phyloP scores from a whole-genome alignment of 2,888 invertebrate genomes.

The Raillietiella orientalis region DNA sequence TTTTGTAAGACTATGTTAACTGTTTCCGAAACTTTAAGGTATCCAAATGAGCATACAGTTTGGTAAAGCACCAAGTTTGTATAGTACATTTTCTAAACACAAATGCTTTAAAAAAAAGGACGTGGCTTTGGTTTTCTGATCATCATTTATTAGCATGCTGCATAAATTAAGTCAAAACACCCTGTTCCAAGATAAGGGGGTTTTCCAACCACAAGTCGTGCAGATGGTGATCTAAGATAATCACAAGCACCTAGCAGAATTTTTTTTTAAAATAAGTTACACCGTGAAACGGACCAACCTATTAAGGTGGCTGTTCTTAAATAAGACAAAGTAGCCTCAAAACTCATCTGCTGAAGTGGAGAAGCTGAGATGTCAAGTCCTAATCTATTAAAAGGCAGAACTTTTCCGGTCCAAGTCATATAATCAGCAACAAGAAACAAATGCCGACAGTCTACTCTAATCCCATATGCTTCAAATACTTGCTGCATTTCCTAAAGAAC shows the following conservation, averaged over 20 bases:
- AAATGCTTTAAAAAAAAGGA: no score
- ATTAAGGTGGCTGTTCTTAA: slow-evolving; percentile 36
- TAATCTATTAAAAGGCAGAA: slow-evolving; percentile 57
- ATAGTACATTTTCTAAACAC: no score
- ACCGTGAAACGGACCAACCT: slow-evolving; percentile 13
- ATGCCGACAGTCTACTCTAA: slow-evolving; percentile 76
- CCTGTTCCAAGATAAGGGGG: slow-evolving; percentile 57
- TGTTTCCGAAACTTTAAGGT: no score
- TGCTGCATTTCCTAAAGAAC: slow-evolving; percentile 43
- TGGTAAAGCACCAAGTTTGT: no score
- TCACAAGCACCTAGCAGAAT: slow-evolving; percentile 29
- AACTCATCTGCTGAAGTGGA: slow-evolving; percentile 89
- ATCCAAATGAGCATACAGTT: no score
- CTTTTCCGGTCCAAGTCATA: slow-evolving; percentile 79
- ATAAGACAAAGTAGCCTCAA: slow-evolving; percentile 68
- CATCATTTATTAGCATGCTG: no score
- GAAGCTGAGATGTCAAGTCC: slow-evolving; percentile 74
- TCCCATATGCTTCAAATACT: slow-evolving; percentile 91
- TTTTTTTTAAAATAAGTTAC: not conserved
- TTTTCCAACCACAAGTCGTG: slow-evolving; percentile 54
- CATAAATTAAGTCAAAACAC: slow-evolving; percentile 20
- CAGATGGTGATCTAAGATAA: slow-evolving; percentile 44
- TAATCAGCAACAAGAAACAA: slow-evolving; percentile 76
- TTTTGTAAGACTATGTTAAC: no score
- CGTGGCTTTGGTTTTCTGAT: no score